These are phyloP conservation scores for Nibea albiflora DNA, from an alignment of 2,113 vertebrate species.

Conservation along the genomic window DNA sequence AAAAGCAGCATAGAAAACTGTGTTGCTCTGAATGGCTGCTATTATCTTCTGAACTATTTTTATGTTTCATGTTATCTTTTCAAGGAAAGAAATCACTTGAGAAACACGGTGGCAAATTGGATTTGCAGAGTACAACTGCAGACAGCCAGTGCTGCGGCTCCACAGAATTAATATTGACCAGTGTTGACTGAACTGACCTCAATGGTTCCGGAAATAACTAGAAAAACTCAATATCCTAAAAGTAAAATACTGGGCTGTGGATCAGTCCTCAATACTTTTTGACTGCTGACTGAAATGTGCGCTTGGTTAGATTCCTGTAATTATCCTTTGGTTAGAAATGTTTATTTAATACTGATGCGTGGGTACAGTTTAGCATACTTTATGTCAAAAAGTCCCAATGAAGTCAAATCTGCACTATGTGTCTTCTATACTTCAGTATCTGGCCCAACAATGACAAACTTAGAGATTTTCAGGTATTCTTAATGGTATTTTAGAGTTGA, in stretches of 20 bases:
- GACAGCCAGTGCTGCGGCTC: constrained; percentile 12
- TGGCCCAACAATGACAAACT: too few species aligned
- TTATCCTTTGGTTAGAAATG: neutral
- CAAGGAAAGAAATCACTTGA: neutral
- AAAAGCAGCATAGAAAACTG: neutral
- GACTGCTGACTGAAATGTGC: neutral
- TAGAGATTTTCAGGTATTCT: too few species aligned
- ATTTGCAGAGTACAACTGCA: constrained; percentile 7
- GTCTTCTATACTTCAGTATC: too few species aligned
- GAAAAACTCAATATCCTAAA: neutral
- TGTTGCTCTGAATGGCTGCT: neutral
- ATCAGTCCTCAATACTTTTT: neutral
- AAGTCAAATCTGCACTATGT: too few species aligned
- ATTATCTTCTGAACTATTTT: constrained; percentile 4
- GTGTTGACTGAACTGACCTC: constrained; percentile 5
- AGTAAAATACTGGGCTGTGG: neutral
- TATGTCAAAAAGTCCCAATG: neutral
- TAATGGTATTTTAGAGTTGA: too few species aligned
- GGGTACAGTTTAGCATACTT: neutral
- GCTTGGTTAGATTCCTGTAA: too few species aligned
- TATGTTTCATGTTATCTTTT: neutral
- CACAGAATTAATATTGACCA: constrained; percentile 44
- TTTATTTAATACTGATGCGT: neutral
- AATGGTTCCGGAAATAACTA: neutral
- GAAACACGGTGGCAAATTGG: constrained; percentile 11